Evolutionary conservation across 37 sponge, comb jelly and placozoan genomes (phyloP).

Genomic region (Cliona cf. orientalis): DNA sequence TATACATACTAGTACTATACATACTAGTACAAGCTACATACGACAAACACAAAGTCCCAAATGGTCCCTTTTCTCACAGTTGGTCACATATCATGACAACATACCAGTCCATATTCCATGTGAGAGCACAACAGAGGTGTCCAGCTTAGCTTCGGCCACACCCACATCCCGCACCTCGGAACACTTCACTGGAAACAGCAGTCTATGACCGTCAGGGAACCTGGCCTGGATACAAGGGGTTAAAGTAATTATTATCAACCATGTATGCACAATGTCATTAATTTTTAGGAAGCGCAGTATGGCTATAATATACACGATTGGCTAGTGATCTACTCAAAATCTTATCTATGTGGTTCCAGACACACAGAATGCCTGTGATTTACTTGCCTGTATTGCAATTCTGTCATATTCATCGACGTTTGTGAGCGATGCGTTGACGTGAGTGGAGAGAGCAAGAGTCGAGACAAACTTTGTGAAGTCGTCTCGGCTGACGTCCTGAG

Average conservation of each 20-base stretch:
- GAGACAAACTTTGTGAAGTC: conserved; percentile 34
- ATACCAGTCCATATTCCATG: conserved; percentile 81
- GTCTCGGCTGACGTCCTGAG: conserved; percentile 6
- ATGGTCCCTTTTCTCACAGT: no score
- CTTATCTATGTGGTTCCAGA: neutral
- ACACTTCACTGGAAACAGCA: conserved; percentile 44
- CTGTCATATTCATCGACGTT: neutral
- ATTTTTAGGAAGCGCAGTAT: no score
- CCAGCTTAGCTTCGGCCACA: conserved; percentile 23
- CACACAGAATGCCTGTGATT: neutral
- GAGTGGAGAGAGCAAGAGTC: conserved; percentile 46
- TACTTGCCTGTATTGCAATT: conserved; percentile 38
- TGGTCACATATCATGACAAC: neutral
- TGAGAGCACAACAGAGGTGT: conserved; percentile 58
- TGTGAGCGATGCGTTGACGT: conserved; percentile 40
- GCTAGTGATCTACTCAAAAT: no score
- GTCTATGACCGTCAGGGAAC: conserved; percentile 59
- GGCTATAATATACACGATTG: no score
- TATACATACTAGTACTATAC: no score
- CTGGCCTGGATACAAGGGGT: conserved; percentile 16
- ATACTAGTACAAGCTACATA: no score
- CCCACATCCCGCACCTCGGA: conserved; percentile 30
- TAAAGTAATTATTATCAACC: neutral
- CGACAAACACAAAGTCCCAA: no score
- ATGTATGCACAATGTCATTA: neutral